Evolutionary conservation across 2,113 vertebrate species (phyloP), one percentile per base, ranked within the genome.

Genomic region (Scomber scombrus): DNA sequence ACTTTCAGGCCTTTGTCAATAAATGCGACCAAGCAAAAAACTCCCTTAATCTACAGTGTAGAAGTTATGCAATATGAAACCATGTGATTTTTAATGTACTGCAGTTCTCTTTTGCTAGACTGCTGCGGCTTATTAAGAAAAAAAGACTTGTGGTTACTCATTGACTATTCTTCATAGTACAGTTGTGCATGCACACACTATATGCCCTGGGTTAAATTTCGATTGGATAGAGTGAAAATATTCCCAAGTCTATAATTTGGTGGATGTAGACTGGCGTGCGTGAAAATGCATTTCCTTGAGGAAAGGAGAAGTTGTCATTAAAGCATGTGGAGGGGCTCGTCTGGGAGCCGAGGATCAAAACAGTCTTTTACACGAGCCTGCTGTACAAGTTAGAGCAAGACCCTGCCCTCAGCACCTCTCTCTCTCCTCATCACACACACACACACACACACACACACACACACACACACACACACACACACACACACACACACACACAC

Each of bases 221-320:
- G 19, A 65, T 78, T 86, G 65, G 9, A 51, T 50, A 5, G 80
- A 87, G 84, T 88, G 75, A 87, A 91, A 92, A 83, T 71, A n/a
- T 87, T 87, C 67, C 47, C 66, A 3, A 19, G 63, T 79, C 78
- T 90, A 15, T 91, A 89, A 95, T 92, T 90, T 92, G 61, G 56
- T 58, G 55, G 75, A 75, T 74, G 55, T 52, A 69, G 66, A 51
- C 21, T 64, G 75, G 85, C 58, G 80, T 85, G 78, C 75, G 61
- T 88, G 64, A 81, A 91, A 89, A 83, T 71, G 11, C 60, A 66
- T 91, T 93, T 93, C 89, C 86, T 89, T 23, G 61, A 87, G 87
- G 75, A 88, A 89, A 87, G 73, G 60, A 85, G 73, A 93, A 82
- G 87, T 88, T 94, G 92, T 94, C 85, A 93, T 93, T 93, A 93